Evolutionary conservation across 2,797 vertebrate species (phyloP), one percentile per base, ranked within the genome.

Genomic region (Amphiprion clarkii): DNA sequence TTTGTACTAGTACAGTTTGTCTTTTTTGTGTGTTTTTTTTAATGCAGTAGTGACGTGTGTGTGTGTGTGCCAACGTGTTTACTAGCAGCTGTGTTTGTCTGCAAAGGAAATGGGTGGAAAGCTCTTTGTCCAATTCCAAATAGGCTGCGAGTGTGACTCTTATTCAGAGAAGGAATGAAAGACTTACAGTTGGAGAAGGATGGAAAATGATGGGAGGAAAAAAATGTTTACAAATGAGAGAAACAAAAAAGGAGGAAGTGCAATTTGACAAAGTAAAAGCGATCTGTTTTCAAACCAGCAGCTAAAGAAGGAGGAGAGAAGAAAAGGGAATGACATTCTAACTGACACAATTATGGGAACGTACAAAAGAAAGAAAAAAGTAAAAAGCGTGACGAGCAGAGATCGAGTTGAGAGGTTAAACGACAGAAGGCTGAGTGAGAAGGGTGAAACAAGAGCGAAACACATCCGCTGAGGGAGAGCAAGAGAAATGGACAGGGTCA

Each of bases 81-180:
- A 76, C 85, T 84, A 90, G 88, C 92, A 92, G 92, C 92, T 93
- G 91, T 88, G 87, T 88, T 93, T 90, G 79, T 83, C 79, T 85
- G 73, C 72, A 62, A 78, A 90, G 81, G 80, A 89, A 91, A 89
- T 74, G 64, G 76, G 83, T 65, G 58, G 83, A 86, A 84, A 80
- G 79, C 78, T 84, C 78, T 92, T 89, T 84, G 89, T 93, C 71
- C 81, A 59, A 70, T 63, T 27, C 61, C 72, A 92, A 92, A 91
- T 67, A 79, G 59, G 69, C 55, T n/a, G 55, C 72, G 61, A 89
- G 71, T 84, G 64, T 85, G 67, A 87, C 56, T 83, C 39, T 84
- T 61, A 81, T 84, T 89, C 76, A 85, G 51, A 53, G 66, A 40
- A 0, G 67, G n/a, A 81, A 39, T 90, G 74, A 89, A 87, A 86